Conservation (phyloP, 92 coral and sea anemone genomes). For the Ricordea florida region DNA sequence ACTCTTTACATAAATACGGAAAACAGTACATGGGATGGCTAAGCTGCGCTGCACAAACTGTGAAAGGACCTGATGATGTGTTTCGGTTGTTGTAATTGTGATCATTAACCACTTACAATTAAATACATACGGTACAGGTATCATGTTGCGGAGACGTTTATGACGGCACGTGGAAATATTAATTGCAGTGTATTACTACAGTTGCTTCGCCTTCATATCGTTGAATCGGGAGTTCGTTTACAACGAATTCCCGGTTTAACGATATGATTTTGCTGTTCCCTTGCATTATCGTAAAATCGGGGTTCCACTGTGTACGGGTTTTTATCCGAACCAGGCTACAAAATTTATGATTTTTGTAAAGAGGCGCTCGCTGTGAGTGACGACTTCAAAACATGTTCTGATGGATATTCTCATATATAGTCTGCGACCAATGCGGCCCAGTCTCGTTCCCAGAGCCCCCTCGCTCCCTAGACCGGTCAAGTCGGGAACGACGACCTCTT, state of each 20-base stretch:
- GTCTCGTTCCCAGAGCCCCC: no score
- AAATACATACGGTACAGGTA: conserved; percentile 23
- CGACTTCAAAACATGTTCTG: no score
- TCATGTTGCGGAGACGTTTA: conserved; percentile 5
- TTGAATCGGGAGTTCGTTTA: conserved; percentile 25
- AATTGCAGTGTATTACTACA: neutral
- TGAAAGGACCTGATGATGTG: conserved; percentile 14
- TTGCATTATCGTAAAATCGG: conserved; percentile 31
- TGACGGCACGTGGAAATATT: neutral
- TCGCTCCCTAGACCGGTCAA: no score
- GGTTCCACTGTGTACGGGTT: conserved; percentile 30
- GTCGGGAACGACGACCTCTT: no score
- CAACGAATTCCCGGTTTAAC: conserved; percentile 1
- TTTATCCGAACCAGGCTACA: neutral
- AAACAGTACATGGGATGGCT: conserved; percentile 21
- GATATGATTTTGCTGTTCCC: conserved; percentile 12
- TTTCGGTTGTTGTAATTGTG: conserved; percentile 13
- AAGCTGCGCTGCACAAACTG: conserved; percentile 16
- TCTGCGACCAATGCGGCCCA: no score
- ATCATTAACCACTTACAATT: conserved; percentile 4
- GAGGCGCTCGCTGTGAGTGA: no score
- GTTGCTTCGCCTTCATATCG: conserved; percentile 2
- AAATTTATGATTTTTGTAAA: neutral
- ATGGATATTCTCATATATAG: no score
- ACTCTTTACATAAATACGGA: neutral